A percentile compares a stretch with the other conserved stretches of the same genome.
Evolutionary conservation across 1,140 invertebrate species (phyloP).

Genomic region (Rhagoletis pomonella): DNA sequence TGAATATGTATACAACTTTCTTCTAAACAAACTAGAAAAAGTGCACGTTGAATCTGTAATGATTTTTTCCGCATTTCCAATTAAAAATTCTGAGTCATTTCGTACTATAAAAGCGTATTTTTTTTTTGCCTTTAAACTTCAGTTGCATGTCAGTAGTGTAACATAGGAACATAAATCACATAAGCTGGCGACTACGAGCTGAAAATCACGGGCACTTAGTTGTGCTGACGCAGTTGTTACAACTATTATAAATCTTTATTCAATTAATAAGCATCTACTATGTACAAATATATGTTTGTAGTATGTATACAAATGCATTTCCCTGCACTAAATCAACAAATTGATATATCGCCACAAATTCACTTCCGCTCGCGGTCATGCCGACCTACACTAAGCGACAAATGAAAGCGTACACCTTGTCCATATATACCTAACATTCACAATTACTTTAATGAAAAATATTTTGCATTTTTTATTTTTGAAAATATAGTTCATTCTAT

Average conservation of each 20-base stretch:
- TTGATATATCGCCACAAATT: slow-evolving; percentile 7
- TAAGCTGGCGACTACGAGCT: too few relatives aligned
- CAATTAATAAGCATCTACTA: neutral
- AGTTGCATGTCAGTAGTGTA: too few relatives aligned
- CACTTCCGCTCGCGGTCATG: neutral
- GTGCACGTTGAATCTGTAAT: neutral
- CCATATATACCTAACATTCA: too few relatives aligned
- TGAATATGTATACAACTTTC: slow-evolving; percentile 6
- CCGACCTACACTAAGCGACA: neutral
- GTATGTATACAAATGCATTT: neutral
- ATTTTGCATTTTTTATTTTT: too few relatives aligned
- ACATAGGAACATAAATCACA: too few relatives aligned
- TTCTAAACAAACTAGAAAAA: neutral
- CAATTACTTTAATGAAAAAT: too few relatives aligned
- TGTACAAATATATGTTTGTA: neutral
- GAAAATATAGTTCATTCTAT: too few relatives aligned
- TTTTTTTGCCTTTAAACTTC: too few relatives aligned
- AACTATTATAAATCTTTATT: neutral
- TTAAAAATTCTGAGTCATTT: neutral
- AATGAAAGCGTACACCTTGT: too few relatives aligned
- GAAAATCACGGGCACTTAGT: too few relatives aligned
- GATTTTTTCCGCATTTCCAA: neutral
- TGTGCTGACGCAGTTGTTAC: neutral
- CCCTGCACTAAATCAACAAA: neutral
- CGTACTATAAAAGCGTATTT: too few relatives aligned